phyloP scores from a whole-genome alignment of 2,113 vertebrate species.

The Gasterosteus aculeatus region DNA sequence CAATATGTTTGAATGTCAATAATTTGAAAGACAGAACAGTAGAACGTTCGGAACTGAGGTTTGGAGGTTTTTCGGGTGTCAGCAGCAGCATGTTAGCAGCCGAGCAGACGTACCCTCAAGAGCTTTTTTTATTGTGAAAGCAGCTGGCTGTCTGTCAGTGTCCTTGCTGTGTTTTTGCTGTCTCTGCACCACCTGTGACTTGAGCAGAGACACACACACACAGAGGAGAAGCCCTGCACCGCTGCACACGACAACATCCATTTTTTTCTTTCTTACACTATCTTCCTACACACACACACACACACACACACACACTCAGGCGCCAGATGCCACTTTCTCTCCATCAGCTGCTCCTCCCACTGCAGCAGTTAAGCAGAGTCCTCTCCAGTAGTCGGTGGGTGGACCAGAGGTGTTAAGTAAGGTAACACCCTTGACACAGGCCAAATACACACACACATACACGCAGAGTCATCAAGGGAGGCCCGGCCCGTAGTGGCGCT shows the following conservation, averaged over 20 bases:
- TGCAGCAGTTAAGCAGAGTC: slow-evolving; percentile 46
- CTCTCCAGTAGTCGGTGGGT: slow-evolving; percentile 33
- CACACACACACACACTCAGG: not conserved
- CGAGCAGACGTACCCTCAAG: slow-evolving; percentile 50
- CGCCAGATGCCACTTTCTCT: slow-evolving; percentile 47
- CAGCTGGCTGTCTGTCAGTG: slow-evolving; percentile 77
- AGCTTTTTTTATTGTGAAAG: slow-evolving; percentile 57
- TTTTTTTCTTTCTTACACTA: slow-evolving; percentile 10
- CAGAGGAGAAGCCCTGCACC: slow-evolving; percentile 12
- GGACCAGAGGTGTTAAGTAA: slow-evolving; percentile 43
- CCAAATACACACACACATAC: slow-evolving; percentile 33
- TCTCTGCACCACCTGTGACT: slow-evolving; percentile 72
- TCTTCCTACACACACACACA: not conserved
- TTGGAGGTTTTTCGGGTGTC: slow-evolving; percentile 49
- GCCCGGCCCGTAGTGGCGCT: not conserved
- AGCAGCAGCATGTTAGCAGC: slow-evolving; percentile 52
- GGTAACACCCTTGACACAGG: slow-evolving; percentile 20
- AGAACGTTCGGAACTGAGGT: slow-evolving; percentile 4
- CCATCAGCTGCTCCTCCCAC: slow-evolving; percentile 40
- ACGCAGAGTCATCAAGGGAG: slow-evolving; percentile 23
- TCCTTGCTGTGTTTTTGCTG: slow-evolving; percentile 69
- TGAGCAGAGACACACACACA: slow-evolving; percentile 26
- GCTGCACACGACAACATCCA: slow-evolving; percentile 20
- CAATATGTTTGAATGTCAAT: not conserved
- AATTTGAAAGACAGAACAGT: not conserved